phyloP scores from a whole-genome alignment of 2,113 vertebrate species.

The Elgaria multicarinata region DNA sequence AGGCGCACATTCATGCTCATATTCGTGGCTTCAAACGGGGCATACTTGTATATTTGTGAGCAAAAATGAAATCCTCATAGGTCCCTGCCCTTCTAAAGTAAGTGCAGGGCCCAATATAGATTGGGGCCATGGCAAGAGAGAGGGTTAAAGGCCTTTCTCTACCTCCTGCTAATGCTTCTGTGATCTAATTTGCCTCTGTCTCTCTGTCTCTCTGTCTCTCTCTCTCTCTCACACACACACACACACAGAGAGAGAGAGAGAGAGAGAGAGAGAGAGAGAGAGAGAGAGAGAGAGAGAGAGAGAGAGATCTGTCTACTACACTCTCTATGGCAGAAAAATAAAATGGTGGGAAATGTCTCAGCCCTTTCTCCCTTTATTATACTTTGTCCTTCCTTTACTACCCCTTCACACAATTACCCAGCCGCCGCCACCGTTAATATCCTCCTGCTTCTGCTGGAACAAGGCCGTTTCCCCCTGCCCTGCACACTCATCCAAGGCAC shows the following conservation, averaged over 20 bases:
- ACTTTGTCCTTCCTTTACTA: slow-evolving; percentile 58
- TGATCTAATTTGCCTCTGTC: slow-evolving; percentile 41
- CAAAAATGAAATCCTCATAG: too few species aligned
- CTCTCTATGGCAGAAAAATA: slow-evolving; percentile 39
- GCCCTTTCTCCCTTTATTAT: slow-evolving; percentile 38
- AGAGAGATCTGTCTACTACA: too few species aligned
- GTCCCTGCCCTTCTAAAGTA: too few species aligned
- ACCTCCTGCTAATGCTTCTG: slow-evolving; percentile 46
- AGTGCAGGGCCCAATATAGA: too few species aligned
- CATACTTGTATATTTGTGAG: too few species aligned
- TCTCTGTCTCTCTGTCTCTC: slow-evolving; percentile 41
- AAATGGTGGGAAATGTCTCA: slow-evolving; percentile 45
- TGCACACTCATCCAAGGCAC: slow-evolving; percentile 52
- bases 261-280: too few species aligned
- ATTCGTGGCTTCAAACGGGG: too few species aligned
- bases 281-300: too few species aligned
- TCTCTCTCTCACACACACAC: slow-evolving; percentile 37
- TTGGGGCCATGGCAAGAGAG: too few species aligned
- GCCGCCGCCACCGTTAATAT: slow-evolving; percentile 31
- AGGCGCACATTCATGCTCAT: too few species aligned
- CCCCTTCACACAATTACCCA: slow-evolving; percentile 46
- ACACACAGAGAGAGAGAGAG: too few species aligned
- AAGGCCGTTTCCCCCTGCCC: slow-evolving; percentile 44
- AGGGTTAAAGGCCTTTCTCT: too few species aligned
- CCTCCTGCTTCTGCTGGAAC: slow-evolving; percentile 55